Conservation (phyloP, 1,140 invertebrate genomes). For the Druon quercuslanigerum region DNA sequence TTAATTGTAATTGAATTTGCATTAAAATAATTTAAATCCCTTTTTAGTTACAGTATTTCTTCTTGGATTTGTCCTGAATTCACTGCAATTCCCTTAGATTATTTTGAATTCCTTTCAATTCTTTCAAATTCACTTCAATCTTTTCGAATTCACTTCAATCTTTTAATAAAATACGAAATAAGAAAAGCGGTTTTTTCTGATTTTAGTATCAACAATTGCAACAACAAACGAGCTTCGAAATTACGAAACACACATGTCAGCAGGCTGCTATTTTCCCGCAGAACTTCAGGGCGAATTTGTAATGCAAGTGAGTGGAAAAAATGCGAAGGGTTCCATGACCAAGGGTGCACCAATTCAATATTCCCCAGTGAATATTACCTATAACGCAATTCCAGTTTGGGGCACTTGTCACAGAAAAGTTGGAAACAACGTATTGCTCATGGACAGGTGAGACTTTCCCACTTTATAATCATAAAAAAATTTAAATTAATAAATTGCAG, state of each 20-base stretch:
- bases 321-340: slow-evolving; percentile 63
- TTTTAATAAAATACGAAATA: too few relatives aligned
- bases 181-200: slow-evolving; percentile 36
- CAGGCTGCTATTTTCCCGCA: slow-evolving; percentile 81
- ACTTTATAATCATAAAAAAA: slow-evolving; percentile 46
- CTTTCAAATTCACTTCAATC: too few relatives aligned
- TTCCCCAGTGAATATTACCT: slow-evolving; percentile 79
- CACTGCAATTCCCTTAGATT: too few relatives aligned
- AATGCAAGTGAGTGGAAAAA: slow-evolving; percentile 77
- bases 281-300: slow-evolving; percentile 82
- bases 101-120: too few relatives aligned
- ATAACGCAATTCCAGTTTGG: slow-evolving; percentile 82
- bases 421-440: slow-evolving; percentile 80
- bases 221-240: slow-evolving; percentile 50
- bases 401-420: slow-evolving; percentile 80
- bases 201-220: slow-evolving; percentile 46
- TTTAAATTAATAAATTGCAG: not conserved
- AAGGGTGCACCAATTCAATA: slow-evolving; percentile 77
- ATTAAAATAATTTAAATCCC: too few relatives aligned
- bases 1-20: too few relatives aligned
- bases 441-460: slow-evolving; percentile 74
- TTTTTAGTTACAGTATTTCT: too few relatives aligned
- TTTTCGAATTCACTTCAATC: too few relatives aligned
- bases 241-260: slow-evolving; percentile 56
- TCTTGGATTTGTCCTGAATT: too few relatives aligned